Conservation (phyloP, 37 sponge, comb jelly and placozoan species). For the Ephydatia muelleri region DNA sequence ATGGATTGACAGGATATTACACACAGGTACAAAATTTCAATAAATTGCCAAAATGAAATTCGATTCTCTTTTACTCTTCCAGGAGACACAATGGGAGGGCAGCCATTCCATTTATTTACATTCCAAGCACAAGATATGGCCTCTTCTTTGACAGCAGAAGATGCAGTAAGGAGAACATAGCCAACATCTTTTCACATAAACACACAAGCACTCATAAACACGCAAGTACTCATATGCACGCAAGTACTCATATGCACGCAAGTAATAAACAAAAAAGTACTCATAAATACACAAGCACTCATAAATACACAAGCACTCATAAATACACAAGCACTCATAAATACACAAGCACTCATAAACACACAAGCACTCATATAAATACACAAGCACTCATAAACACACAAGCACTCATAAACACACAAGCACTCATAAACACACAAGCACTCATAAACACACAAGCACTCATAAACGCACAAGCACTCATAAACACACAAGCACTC, state of each 20-base stretch:
- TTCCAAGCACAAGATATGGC: slow-evolving; percentile 52
- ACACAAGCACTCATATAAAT: too few relatives aligned
- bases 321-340: too few relatives aligned
- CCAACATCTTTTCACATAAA: background rate
- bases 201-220: background rate
- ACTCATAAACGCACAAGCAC: too few relatives aligned
- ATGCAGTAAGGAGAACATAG: slow-evolving; percentile 54
- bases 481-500: too few relatives aligned
- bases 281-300: too few relatives aligned
- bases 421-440: too few relatives aligned
- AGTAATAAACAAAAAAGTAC: too few relatives aligned
- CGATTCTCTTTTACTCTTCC: background rate
- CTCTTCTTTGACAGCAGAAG: slow-evolving; percentile 49
- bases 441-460: too few relatives aligned
- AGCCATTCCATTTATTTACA: slow-evolving; percentile 29
- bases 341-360: too few relatives aligned
- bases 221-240: background rate
- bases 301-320: too few relatives aligned
- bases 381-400: too few relatives aligned
- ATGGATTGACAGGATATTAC: background rate
- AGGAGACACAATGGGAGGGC: background rate
- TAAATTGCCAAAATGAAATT: background rate
- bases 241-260: background rate
- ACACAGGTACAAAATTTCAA: background rate
- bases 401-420: too few relatives aligned